These are phyloP conservation scores for Choloepus hoffmanni DNA, from an alignment of 2,113 vertebrate species.

Conservation along the genomic window DNA sequence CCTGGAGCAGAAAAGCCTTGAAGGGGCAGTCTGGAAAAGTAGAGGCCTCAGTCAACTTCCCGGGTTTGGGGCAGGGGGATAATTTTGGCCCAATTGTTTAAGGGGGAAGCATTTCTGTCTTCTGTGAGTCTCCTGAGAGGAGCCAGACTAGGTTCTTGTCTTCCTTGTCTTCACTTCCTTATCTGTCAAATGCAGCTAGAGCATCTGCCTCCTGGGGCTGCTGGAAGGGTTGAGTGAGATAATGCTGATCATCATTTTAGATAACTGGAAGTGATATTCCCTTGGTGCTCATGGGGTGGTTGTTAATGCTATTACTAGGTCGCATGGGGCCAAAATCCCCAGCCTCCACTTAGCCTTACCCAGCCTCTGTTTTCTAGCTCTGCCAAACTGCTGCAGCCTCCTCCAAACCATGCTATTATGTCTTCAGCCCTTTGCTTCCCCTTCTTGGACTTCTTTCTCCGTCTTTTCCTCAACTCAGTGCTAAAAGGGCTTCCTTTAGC, in stretches of 20 bases:
- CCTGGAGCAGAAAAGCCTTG: background rate
- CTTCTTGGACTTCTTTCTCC: background rate
- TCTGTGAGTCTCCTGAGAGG: background rate
- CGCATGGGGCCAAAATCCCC: background rate
- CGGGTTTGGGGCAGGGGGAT: background rate
- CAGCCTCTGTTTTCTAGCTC: background rate
- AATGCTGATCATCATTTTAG: constrained; percentile 28
- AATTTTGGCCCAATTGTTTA: background rate
- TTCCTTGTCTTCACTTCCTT: background rate
- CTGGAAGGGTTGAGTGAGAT: background rate
- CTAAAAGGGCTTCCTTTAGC: background rate
- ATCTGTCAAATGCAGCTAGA: constrained; percentile 52
- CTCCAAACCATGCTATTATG: background rate
- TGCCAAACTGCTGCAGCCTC: background rate
- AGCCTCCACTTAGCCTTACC: background rate
- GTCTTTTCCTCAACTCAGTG: background rate
- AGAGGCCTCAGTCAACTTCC: background rate
- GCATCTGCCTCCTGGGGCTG: background rate
- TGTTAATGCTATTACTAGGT: constrained; percentile 40
- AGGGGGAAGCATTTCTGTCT: constrained; percentile 11
- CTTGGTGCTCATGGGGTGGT: background rate
- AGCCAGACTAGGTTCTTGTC: background rate
- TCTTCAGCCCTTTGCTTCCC: background rate
- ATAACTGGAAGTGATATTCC: constrained; percentile 18
- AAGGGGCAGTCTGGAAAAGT: background rate